Percentiles rank a stretch among this genome's conserved stretches.
Evolutionary conservation across 2,797 vertebrate species (phyloP).

Genomic region (Clarias platycephalus): DNA sequence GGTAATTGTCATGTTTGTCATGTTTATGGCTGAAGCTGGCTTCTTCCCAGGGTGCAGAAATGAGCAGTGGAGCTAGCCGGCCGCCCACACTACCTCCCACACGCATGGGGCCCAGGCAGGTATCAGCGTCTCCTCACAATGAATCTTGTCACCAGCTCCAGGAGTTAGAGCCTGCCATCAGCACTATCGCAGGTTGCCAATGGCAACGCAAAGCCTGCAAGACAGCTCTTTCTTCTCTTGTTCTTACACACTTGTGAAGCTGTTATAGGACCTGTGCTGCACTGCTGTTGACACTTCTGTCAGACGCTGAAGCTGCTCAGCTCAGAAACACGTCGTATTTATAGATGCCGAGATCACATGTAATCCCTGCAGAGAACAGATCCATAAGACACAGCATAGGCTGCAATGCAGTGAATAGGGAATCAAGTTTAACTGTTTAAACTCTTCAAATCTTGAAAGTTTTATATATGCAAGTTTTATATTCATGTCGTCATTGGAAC

Average conservation of each 20-base stretch:
- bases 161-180: constrained; percentile 59
- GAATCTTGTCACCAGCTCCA: constrained; percentile 66
- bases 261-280: constrained; percentile 16
- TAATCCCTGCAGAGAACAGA: constrained; percentile 5
- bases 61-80: constrained; percentile 41
- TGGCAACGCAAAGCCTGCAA: constrained; percentile 65
- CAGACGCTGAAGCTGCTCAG: constrained; percentile 24
- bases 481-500: background rate
- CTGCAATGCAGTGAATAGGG: background rate
- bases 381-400: background rate
- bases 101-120: constrained; percentile 56
- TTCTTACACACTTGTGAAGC: constrained; percentile 30
- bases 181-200: constrained; percentile 60
- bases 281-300: constrained; percentile 30
- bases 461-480: background rate
- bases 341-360: constrained; percentile 33
- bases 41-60: constrained; percentile 46
- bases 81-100: constrained; percentile 51
- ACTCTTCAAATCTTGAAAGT: background rate
- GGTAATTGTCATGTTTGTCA: constrained; percentile 44
- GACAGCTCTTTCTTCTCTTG: constrained; percentile 40
- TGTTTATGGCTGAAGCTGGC: constrained; percentile 37
- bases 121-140: constrained; percentile 57
- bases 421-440: background rate
- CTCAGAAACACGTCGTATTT: constrained; percentile 30